Percentiles rank a stretch among this genome's conserved stretches.
These are phyloP conservation scores for Drosophila yakuba DNA, from an alignment of 1,140 invertebrate species.

Conservation along the genomic window DNA sequence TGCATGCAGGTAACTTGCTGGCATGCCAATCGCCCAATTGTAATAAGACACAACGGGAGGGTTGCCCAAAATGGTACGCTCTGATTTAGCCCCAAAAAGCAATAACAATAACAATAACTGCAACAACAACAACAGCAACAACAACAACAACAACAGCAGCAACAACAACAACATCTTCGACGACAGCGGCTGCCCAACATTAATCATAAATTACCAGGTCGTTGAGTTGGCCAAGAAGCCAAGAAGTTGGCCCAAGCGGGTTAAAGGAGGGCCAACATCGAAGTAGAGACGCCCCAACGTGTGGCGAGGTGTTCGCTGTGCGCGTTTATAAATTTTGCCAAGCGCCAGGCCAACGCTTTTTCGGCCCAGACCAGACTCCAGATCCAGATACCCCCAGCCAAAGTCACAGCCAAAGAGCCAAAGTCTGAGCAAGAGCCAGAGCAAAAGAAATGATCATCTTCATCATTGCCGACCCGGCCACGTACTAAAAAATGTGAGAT, in stretches of 20 bases:
- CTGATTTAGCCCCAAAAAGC: conserved; percentile 46
- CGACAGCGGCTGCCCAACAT: conserved; percentile 67
- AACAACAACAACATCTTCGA: conserved; percentile 40
- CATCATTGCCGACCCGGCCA: conserved; percentile 71
- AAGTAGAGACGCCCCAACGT: conserved; percentile 72
- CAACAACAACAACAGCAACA: not conserved
- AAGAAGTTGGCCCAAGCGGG: not conserved
- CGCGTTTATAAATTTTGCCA: conserved; percentile 81
- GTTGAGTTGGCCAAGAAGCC: conserved; percentile 65
- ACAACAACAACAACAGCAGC: not conserved
- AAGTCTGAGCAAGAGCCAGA: not conserved
- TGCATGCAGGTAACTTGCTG: conserved; percentile 14
- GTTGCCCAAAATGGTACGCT: conserved; percentile 79
- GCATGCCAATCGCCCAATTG: conserved; percentile 38
- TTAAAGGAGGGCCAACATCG: conserved; percentile 1
- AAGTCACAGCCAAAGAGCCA: not conserved
- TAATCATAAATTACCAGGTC: conserved; percentile 83
- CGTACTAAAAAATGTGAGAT: conserved; percentile 79
- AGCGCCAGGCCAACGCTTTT: conserved; percentile 61
- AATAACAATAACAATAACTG: conserved; percentile 11
- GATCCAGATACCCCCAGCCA: not conserved
- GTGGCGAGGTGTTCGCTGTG: conserved; percentile 78
- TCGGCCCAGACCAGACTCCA: not conserved
- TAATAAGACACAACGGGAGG: conserved; percentile 78
- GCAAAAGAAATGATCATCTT: conserved; percentile 77